Evolutionary conservation across 2,797 vertebrate genomes (phyloP), one percentile per base, ranked within the genome.

Genomic region (Thunnus albacares): DNA sequence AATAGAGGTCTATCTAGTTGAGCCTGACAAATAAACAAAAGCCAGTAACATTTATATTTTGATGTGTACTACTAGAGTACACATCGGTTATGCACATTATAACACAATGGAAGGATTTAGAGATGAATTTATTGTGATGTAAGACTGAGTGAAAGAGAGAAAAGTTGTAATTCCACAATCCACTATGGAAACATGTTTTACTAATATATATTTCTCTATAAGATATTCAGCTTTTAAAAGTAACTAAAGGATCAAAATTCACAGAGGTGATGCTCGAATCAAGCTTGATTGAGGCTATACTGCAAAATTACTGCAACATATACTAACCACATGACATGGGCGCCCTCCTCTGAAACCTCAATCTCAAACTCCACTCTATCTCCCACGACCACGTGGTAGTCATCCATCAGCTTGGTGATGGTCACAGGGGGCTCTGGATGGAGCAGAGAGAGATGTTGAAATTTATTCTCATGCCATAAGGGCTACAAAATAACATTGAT

Each of bases 321-420:
- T 75, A 93, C 95, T 92, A 63, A 98, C 97, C 97, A 99, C 93
- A 96, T 97, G 77, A 97, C 96, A 0, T 97, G 96, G 9, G 97
- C 97, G 0, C 97, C 97, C 30, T 99, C 97, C 80, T 98, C 97
- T 0, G 97, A 98, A 73, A 98, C 97, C 83, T 98, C 97, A 0
- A 97, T 92, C 70, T 95, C 93, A 90, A 99, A 95, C 90, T 98
- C 97, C 85, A 98, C 96, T 55, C 95, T 95, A 71, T 98, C 97
- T 17, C 96, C 97, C 30, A 98, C 97, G 10, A 96, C 94, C 38
- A 97, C 97, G 15, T 98, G 97, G 65, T 98, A 97, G 91, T 99
- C 97, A 55, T 98, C 97, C 75, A 98, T 95, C 30, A 96, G 96
- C 43, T 95, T 96, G 75, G 83, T 83, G 64, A 98, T 95, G 82